Evolutionary conservation across 2,888 invertebrate species (phyloP).

Genomic region (Hoplodrina blanda): DNA sequence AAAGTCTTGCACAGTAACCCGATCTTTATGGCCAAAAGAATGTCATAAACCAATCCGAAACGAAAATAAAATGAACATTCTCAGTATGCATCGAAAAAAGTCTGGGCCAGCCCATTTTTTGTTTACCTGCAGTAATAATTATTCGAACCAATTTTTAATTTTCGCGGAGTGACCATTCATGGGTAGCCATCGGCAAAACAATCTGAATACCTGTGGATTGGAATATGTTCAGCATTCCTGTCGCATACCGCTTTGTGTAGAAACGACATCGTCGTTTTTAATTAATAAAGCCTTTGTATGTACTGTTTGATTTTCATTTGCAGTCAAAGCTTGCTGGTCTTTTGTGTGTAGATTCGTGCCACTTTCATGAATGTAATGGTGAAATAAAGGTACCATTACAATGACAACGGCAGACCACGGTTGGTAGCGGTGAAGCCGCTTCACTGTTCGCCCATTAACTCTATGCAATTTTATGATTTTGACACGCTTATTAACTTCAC

Average conservation of each 20-base stretch:
- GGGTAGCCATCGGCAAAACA: background rate
- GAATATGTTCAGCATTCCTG: background rate
- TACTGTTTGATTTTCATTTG: background rate
- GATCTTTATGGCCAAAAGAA: conserved; percentile 14
- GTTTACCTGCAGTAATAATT: conserved; percentile 4
- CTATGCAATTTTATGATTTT: too few relatives aligned
- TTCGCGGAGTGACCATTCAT: background rate
- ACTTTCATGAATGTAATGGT: background rate
- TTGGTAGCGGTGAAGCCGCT: too few relatives aligned
- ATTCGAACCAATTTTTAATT: conserved; percentile 13
- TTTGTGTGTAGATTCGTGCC: background rate
- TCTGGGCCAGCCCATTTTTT: conserved; percentile 4
- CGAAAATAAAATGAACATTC: conserved; percentile 10
- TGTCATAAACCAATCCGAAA: background rate
- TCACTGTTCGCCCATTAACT: too few relatives aligned
- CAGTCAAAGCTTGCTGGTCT: background rate
- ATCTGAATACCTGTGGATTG: background rate
- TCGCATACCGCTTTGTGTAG: background rate
- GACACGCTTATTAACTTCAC: too few relatives aligned
- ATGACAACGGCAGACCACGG: too few relatives aligned
- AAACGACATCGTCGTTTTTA: background rate
- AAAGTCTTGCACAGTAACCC: background rate
- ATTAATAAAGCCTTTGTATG: background rate
- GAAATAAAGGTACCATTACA: too few relatives aligned
- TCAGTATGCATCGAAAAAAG: conserved; percentile 25